phyloP scores from a whole-genome alignment of 2,113 vertebrate genomes.

The Orcinus orca region DNA sequence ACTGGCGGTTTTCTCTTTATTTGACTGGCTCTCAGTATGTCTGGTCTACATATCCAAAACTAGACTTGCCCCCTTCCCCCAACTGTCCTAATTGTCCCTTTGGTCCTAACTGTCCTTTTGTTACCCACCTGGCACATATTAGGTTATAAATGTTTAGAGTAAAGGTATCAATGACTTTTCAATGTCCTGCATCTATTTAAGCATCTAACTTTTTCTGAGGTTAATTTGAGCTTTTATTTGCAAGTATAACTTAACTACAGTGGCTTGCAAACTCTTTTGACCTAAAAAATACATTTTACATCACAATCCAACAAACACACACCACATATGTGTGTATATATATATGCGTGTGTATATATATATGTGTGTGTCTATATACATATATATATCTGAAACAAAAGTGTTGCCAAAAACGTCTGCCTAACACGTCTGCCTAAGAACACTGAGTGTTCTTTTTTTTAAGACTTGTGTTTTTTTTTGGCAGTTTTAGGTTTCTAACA shows the following conservation, averaged over 20 bases:
- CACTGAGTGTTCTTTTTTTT: background rate
- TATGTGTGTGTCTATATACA: background rate
- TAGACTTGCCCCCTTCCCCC: background rate
- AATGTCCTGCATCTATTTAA: background rate
- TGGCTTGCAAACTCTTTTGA: background rate
- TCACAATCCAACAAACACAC: background rate
- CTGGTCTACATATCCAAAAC: background rate
- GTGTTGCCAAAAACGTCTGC: background rate
- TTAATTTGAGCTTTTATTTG: background rate
- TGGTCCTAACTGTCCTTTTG: background rate
- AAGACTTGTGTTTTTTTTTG: background rate
- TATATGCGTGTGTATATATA: fast-evolving
- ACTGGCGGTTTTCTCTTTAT: background rate
- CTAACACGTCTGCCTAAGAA: background rate
- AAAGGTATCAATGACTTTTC: background rate
- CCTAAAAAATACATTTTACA: background rate
- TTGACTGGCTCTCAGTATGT: background rate
- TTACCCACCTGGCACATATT: background rate
- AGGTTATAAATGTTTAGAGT: background rate
- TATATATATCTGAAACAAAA: background rate
- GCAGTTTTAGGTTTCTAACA: background rate
- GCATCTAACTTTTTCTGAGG: background rate
- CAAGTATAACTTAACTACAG: background rate
- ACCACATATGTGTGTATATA: background rate
- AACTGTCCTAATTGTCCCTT: background rate